Base-by-base conservation (phyloP, 2,797 vertebrate genomes). In the Cottoperca gobio region DNA sequence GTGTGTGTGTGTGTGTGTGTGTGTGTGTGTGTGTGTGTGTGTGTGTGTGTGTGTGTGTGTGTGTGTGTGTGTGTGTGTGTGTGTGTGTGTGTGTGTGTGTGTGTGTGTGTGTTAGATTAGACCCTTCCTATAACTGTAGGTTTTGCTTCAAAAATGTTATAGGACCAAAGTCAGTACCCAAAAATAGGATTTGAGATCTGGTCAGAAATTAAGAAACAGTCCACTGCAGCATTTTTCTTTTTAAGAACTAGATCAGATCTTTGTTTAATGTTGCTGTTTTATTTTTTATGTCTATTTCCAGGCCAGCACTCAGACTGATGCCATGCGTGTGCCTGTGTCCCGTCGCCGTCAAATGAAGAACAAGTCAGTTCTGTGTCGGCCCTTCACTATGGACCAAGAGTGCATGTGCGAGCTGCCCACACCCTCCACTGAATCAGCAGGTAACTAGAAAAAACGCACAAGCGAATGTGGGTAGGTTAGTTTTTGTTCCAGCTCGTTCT, bases 251-350 rank as follows among this genome's bases (percentile, higher is more conserved):
- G 0, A 48, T 54, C 12, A 23, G 0, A 19, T 40, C 0, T 21
- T 61, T 21, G 4, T 54, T 39, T 21, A 14, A 46, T 8, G 19
- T 64, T 40, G 4, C 5, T 23, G 14, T 33, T 46, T 19, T 14
- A 31, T 75, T 31, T 26, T 40, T 28, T 1, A 21, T 59, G 10
- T 40, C 7, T 21, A 6, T 52, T 5, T 50, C 8, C 87, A 99
- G 98, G 97, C 97, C 60, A 99, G 97, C 86, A 99, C 98, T 58
- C 97, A 99, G 85, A 99, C 98, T 0, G 98, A 99, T 61, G 95
- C 96, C 84, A 94, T 96, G 83, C 96, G 96, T 78, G 91, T 95
- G 33, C 95, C 96, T 6, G 92, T 90, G 5, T 93, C 96, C 28
- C 95, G 96, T 40, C 96, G 96, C 23, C 94, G 97, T 64, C 95